Evolutionary conservation across 1,140 invertebrate species (phyloP), one percentile per base, ranked within the genome.

Genomic region (Berghia stephanieae): DNA sequence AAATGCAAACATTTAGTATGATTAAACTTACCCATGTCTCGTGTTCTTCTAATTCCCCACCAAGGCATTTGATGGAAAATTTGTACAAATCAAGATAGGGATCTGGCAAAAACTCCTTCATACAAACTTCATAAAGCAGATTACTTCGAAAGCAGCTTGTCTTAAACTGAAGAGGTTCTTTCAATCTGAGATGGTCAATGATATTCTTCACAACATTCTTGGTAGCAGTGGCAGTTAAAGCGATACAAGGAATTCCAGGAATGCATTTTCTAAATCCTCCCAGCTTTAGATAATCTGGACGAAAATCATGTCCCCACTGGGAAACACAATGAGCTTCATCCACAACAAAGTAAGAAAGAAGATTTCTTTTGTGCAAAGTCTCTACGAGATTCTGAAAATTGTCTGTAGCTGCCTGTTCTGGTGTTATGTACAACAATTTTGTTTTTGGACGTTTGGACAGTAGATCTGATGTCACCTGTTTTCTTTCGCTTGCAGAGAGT

Each of bases 251-350:
- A 24, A 89, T 79, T 42, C 78, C 78, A n/a, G 85, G 82, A 60
- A 99, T 92, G 81, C 91, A 92, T 70, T 91, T 89, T 79, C 95
- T 90, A 13, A 98, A 87, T 24, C 92, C 83, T 10, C 94, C 95
- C 2, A 99, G 89, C 89, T 94, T 96, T 3, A 98, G 91, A 89
- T 99, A 99, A 89, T 98, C 95, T 0, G 95, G 95, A 38, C 97
- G 91, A 88, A 99, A 99, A 89, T 99, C 97, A 90, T 99, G 97
- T 0, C 97, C 97, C 97, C 97, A 99, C 84, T 98, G 94, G 85
- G 95, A 97, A 0, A 99, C 96, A 91, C 97, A 99, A 89, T 99
- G 97, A 16, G 96, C 97, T 91, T 99, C 98, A 91, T 99, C 98
- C 18, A 99, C 94, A 43, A 97, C 93, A 82, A 98, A 91, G 82